These are phyloP conservation scores for Camponotus floridanus DNA, from an alignment of 1,140 invertebrate species.

Conservation along the genomic window DNA sequence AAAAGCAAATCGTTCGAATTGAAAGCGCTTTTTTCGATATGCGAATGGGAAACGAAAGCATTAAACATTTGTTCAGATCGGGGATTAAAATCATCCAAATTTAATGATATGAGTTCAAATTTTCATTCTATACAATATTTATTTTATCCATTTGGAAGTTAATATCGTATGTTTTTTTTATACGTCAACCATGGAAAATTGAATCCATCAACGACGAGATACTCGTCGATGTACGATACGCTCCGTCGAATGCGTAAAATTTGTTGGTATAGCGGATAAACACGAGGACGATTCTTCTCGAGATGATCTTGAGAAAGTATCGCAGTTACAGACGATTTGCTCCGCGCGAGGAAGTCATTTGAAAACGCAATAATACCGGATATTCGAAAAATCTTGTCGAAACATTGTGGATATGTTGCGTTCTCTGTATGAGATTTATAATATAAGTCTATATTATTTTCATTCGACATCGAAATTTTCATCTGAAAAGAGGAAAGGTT, in stretches of 20 bases:
- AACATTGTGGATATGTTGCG: constrained; percentile 31
- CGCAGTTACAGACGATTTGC: constrained; percentile 55
- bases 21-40: constrained; percentile 28
- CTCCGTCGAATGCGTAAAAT: constrained; percentile 22
- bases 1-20: constrained; percentile 34
- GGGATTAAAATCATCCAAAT: neutral
- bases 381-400: constrained; percentile 38
- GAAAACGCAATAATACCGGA: constrained; percentile 35
- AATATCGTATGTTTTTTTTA: neutral
- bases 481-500: neutral
- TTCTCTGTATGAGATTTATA: neutral
- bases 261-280: constrained; percentile 37
- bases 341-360: constrained; percentile 17
- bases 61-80: constrained; percentile 12
- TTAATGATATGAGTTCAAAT: neutral
- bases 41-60: neutral
- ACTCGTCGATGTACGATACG: constrained; percentile 3
- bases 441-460: constrained; percentile 9
- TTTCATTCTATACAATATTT: neutral
- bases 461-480: neutral
- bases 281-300: neutral
- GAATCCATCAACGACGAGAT: neutral
- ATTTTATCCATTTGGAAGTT: neutral
- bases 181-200: neutral
- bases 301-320: constrained; percentile 35